Evolutionary conservation across 1,140 invertebrate species (phyloP).

Genomic region (Phocides pigmalion): DNA sequence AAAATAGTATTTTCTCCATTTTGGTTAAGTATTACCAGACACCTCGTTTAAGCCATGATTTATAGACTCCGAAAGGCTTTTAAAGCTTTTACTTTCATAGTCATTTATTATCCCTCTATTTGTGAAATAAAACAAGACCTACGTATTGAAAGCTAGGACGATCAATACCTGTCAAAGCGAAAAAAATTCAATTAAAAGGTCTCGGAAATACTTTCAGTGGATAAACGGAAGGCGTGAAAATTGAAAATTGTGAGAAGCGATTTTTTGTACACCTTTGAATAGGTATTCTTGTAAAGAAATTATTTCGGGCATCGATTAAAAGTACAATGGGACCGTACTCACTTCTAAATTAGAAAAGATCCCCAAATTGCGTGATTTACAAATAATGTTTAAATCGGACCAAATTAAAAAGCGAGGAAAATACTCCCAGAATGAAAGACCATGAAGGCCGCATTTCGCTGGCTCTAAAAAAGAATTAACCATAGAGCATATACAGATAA

Average conservation of each 20-base stretch:
- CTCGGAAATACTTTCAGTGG: conserved; percentile 65
- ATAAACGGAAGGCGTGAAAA: conserved; percentile 72
- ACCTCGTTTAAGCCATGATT: conserved; percentile 67
- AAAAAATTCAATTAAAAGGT: conserved; percentile 76
- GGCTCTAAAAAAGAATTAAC: too few species aligned
- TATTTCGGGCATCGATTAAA: conserved; percentile 31
- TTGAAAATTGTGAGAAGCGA: conserved; percentile 72
- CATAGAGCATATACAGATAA: too few species aligned
- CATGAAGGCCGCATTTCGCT: not conserved
- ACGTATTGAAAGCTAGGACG: conserved; percentile 66
- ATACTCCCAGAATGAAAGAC: not conserved
- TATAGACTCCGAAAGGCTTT: conserved; percentile 69
- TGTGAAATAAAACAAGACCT: conserved; percentile 69
- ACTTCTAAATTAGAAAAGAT: conserved; percentile 23
- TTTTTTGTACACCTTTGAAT: conserved; percentile 48
- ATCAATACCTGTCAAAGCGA: conserved; percentile 77
- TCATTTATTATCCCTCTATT: conserved; percentile 75
- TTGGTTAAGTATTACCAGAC: conserved; percentile 19
- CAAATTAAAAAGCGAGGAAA: conserved; percentile 1
- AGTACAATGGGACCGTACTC: conserved; percentile 22
- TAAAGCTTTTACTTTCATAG: conserved; percentile 70
- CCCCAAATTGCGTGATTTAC: conserved; percentile 13
- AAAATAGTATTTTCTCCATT: not conserved
- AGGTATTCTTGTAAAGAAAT: conserved; percentile 28
- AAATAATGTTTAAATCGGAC: not conserved